Evolutionary conservation across 2,113 vertebrate species (phyloP).

Genomic region (Peromyscus maniculatus): DNA sequence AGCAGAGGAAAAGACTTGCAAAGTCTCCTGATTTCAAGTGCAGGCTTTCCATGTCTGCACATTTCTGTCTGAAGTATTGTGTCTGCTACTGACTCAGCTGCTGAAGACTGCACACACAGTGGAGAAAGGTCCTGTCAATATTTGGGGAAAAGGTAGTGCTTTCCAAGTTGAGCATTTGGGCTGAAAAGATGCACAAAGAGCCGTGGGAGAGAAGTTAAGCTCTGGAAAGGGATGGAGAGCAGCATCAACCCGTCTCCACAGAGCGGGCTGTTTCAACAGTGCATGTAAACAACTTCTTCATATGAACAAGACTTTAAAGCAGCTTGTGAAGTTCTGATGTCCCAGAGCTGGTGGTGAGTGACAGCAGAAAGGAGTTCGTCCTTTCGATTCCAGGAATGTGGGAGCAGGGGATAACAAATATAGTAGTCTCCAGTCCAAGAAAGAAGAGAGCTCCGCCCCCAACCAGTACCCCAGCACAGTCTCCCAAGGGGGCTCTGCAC

Average conservation of each 20-base stretch:
- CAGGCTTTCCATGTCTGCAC: not conserved
- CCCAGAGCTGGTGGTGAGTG: constrained; percentile 15
- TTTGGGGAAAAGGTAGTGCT: not conserved
- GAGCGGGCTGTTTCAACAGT: constrained; percentile 44
- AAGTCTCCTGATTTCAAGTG: constrained; percentile 26
- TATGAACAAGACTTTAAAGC: not conserved
- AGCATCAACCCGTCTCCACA: constrained; percentile 1
- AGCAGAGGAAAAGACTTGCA: not conserved
- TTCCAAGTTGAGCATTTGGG: not conserved
- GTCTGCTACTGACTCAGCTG: not conserved
- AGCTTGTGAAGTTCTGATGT: constrained; percentile 42
- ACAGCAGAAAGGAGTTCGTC: not conserved
- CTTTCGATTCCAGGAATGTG: constrained; percentile 56
- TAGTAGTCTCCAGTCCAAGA: constrained; percentile 50
- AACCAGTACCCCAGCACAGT: constrained; percentile 17
- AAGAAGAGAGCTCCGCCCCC: not conserved
- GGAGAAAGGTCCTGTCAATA: constrained; percentile 10
- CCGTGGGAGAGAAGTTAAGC: constrained; percentile 22
- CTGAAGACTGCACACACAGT: not conserved
- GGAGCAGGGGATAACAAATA: constrained; percentile 61
- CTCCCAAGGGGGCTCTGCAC: constrained; percentile 29
- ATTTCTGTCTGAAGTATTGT: constrained; percentile 43
- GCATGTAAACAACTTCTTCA: not conserved
- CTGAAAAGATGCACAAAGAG: constrained; percentile 39
- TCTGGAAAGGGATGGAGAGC: not conserved